Percentiles rank a stretch among this genome's conserved stretches.
Conservation (phyloP, 1,140 invertebrate genomes). For the Paraescarpia echinospica region DNA sequence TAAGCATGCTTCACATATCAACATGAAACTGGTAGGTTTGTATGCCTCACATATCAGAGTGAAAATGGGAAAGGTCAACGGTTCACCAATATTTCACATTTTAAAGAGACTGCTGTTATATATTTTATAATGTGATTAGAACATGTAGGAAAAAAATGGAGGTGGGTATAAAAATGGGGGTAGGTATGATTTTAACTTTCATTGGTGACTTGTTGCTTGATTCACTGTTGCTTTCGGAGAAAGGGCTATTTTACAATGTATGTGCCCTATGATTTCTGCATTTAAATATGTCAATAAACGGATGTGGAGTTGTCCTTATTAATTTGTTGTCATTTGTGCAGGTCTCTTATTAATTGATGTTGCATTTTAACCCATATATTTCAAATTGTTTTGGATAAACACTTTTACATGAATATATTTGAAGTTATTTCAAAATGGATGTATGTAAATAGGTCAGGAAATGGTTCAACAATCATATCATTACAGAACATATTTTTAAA, state of each 20-base stretch:
- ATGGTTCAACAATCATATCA: no score
- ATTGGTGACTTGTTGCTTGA: background rate
- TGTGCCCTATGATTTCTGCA: background rate
- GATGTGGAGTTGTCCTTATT: background rate
- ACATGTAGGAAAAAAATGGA: background rate
- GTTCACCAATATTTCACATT: background rate
- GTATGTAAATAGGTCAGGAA: no score
- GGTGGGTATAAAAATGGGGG: background rate
- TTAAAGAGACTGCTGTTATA: background rate
- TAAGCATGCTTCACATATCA: background rate
- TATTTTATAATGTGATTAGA: background rate
- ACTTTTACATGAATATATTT: no score
- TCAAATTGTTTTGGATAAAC: no score
- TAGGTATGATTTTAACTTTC: background rate
- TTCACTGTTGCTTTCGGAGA: background rate
- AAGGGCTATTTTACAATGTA: background rate
- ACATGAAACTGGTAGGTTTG: background rate
- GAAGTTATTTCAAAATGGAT: no score
- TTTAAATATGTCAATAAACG: background rate
- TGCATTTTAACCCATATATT: no score
- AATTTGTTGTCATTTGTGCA: no score
- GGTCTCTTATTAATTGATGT: no score
- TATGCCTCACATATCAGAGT: background rate
- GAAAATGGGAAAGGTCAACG: background rate
- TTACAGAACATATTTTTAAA: no score